Conservation (phyloP, 2,888 invertebrate species). For the Dryadula phaetusa region DNA sequence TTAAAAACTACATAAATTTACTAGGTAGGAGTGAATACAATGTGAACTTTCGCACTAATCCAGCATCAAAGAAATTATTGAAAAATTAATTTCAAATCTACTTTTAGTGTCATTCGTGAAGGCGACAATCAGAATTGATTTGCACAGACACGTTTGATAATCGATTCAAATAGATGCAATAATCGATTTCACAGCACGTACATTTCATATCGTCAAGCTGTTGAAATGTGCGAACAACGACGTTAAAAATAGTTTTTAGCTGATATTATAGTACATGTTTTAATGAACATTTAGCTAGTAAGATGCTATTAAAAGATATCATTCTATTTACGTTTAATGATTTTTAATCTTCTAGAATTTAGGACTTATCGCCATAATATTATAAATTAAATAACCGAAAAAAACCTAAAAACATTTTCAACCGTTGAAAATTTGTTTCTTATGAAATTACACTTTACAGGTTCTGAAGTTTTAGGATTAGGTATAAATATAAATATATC, state of each 20-base stretch:
- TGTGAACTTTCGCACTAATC: background rate
- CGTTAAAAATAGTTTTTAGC: conserved; percentile 2
- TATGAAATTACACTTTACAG: too few relatives aligned
- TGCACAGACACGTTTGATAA: conserved; percentile 76
- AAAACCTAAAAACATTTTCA: too few relatives aligned
- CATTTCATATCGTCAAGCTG: conserved; percentile 50
- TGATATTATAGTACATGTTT: background rate
- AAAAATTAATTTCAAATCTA: conserved; percentile 18
- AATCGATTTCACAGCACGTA: conserved; percentile 42
- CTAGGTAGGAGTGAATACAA: background rate
- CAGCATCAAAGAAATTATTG: background rate
- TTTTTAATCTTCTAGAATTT: too few relatives aligned
- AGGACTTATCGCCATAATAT: too few relatives aligned
- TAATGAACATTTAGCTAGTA: background rate
- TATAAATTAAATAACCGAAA: too few relatives aligned
- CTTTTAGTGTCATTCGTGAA: conserved; percentile 56
- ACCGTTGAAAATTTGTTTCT: too few relatives aligned
- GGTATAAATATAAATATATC: too few relatives aligned
- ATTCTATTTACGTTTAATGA: too few relatives aligned
- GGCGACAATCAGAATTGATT: conserved; percentile 81
- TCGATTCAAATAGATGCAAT: conserved; percentile 61
- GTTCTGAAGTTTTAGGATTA: too few relatives aligned
- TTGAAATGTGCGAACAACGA: conserved; percentile 37
- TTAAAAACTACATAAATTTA: background rate
- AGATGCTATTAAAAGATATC: too few relatives aligned